These are phyloP conservation scores for Enteromius fasciolatus DNA, from an alignment of 2,797 vertebrate species.

Conservation along the genomic window DNA sequence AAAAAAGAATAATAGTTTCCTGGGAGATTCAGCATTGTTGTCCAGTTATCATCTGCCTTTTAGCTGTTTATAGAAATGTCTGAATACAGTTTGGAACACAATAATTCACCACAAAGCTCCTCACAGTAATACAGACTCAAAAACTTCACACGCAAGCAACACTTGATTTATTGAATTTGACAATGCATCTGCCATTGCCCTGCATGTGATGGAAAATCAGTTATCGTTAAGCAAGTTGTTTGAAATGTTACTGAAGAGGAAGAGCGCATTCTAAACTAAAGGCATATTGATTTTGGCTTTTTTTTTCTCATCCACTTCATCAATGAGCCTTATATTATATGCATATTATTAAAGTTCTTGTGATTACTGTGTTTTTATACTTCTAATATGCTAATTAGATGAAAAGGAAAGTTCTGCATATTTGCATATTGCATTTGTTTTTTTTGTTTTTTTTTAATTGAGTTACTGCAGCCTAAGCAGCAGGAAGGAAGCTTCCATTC, in stretches of 20 bases:
- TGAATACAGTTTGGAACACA: constrained; percentile 1
- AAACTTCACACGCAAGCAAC: neutral
- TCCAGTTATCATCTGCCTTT: constrained; percentile 22
- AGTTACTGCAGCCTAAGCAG: neutral
- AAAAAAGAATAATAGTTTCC: constrained; percentile 9
- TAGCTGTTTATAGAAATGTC: constrained; percentile 29
- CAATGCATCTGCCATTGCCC: constrained; percentile 24
- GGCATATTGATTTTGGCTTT: neutral
- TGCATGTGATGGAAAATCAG: constrained; percentile 39
- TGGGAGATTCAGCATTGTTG: neutral
- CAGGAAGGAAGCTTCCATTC: constrained; percentile 68
- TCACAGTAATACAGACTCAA: neutral
- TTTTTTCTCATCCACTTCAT: neutral
- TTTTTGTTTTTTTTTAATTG: too few relatives aligned
- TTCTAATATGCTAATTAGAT: neutral
- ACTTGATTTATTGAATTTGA: constrained; percentile 43
- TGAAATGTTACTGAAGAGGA: constrained; percentile 12
- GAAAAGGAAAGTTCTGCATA: too few relatives aligned
- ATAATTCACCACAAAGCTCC: constrained; percentile 9
- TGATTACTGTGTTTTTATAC: neutral
- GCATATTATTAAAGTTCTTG: neutral
- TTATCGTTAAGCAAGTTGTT: constrained; percentile 29
- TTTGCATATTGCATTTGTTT: neutral
- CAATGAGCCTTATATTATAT: neutral
- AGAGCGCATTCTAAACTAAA: neutral